Evolutionary conservation across 2,113 vertebrate species (phyloP), one percentile per base, ranked within the genome.

Genomic region (Vulpes lagopus): DNA sequence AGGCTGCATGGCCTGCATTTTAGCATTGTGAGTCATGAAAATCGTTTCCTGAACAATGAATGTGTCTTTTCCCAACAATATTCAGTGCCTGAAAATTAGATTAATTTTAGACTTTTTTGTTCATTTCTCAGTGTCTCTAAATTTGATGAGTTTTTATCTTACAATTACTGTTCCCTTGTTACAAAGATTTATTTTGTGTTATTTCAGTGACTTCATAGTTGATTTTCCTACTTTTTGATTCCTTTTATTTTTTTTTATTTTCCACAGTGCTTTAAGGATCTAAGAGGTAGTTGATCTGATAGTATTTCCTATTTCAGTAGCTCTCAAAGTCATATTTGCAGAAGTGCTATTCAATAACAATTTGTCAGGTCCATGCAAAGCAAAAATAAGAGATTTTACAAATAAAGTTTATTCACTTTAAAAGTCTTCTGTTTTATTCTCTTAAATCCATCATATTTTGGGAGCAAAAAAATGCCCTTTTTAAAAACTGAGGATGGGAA

Each of bases 61-160:
- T 95, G 27, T 85, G 11, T 35, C 38, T 30, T 91, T 94, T 81
- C n/a, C 65, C 30, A 62, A 11, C n/a, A 73, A 4, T 89, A 60
- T 38, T 32, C 23, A 81, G 4, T 71, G n/a, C 30, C 23, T 35
- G 74, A 57, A 95, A 85, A 59, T 67, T 35, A 43, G 9, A 59
- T 8, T 89, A 85, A 38, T 69, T 60, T 30, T 71, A 71, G 32
- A 38, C 59, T 6, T 38, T 84, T 82, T 57, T 65, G n/a, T 89
- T 60, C 20, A 55, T 89, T 95, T 95, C 69, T 84, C 59, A 76
- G 32, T 93, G 22, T 81, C 38, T 53, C 55, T 71, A 81, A 82
- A 62, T 73, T 87, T 94, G 23, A 92, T 74, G 11, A 78, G 19
- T 90, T 84, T 95, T 82, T 76, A 38, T 76, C 57, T 76, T n/a